Evolutionary conservation across 2,888 invertebrate species (phyloP), one percentile per base, ranked within the genome.

Genomic region (Antitype chi): DNA sequence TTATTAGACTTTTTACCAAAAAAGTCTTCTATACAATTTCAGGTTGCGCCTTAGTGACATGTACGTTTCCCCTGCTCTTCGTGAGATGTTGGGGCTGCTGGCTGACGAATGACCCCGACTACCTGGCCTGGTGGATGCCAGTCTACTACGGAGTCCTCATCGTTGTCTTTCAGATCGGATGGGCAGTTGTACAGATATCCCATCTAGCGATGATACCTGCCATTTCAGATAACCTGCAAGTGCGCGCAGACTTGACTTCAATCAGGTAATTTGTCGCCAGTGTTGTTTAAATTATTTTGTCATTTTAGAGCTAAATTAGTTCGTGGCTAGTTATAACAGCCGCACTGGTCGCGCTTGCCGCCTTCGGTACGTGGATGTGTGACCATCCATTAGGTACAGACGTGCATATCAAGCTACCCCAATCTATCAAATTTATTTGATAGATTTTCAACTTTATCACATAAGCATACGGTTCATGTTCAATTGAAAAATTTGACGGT

Each of bases 161-260:
- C 85, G 94, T 97, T 17, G 95, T 99, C 86, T 99, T 99, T 94
- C 99, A 99, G 96, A 98, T 98, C 86, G 99, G 99, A 20, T 99
- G 99, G 99, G 99, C 99, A 0, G 97, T 98, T 13, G 98, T 98
- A 2, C 99, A 99, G 96, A 99, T 99, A 89, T 98, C 99, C 1
- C 99, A 99, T 95, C 97, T 99, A 74, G 98, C 99, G 1, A 98
- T 99, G 94, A 99, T 99, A 89, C 99, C 99, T 1, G 97, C 98
- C 71, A 97, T 99, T 76, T 97, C 98, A 0, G 97, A 97, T 66
- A 97, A 97, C 85, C 97, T 98, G 67, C 96, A 97, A 85, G 97
- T 98, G 81, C 97, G 99, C 76, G 97, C 98, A 2, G 98, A 98
- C 88, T 96, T 99, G 81, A 98, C 98, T 64, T 98, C 98, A 6